phyloP scores from a whole-genome alignment of 1,140 invertebrate species.

The Calosoma granatense region DNA sequence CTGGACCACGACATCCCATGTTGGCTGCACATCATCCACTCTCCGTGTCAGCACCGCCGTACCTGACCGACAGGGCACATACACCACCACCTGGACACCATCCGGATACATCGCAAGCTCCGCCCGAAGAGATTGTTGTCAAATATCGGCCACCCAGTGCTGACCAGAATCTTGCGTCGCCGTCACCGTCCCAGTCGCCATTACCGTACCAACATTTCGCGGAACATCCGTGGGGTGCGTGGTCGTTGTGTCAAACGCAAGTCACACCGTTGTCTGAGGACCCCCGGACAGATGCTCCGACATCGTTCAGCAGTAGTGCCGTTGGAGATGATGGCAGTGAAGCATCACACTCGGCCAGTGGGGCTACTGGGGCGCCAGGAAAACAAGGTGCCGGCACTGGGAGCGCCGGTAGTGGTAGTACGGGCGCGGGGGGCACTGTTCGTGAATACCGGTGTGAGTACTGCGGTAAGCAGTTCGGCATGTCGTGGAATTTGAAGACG shows the following conservation, averaged over 20 bases:
- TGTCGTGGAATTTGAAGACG: slow-evolving; percentile 82
- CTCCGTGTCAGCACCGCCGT: slow-evolving; percentile 58
- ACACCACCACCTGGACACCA: slow-evolving; percentile 41
- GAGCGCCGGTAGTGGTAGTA: slow-evolving; percentile 14
- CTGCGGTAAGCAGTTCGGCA: slow-evolving; percentile 80
- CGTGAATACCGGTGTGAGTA: slow-evolving; percentile 77
- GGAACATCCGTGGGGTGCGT: slow-evolving; percentile 52
- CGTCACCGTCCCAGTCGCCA: slow-evolving; percentile 31
- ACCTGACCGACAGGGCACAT: slow-evolving; percentile 47
- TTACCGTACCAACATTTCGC: slow-evolving; percentile 25
- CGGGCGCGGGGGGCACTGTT: slow-evolving; percentile 45
- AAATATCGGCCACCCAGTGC: slow-evolving; percentile 61
- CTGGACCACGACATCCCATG: slow-evolving; percentile 37
- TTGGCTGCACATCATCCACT: slow-evolving; percentile 49
- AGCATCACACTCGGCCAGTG: slow-evolving; percentile 7
- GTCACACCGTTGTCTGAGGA: slow-evolving; percentile 38
- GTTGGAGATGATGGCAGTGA: not conserved
- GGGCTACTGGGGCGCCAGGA: slow-evolving; percentile 1
- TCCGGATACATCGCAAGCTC: slow-evolving; percentile 34
- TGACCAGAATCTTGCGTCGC: slow-evolving; percentile 41
- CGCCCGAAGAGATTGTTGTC: slow-evolving; percentile 43
- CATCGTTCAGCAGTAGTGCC: slow-evolving; percentile 24
- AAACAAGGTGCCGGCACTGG: slow-evolving; percentile 17
- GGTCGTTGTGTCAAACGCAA: slow-evolving; percentile 53
- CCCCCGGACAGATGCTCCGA: slow-evolving; percentile 37